A percentile compares a stretch with the other conserved stretches of the same genome.
phyloP scores from a whole-genome alignment of 1,140 invertebrate species.

The Leptinotarsa lineolata region DNA sequence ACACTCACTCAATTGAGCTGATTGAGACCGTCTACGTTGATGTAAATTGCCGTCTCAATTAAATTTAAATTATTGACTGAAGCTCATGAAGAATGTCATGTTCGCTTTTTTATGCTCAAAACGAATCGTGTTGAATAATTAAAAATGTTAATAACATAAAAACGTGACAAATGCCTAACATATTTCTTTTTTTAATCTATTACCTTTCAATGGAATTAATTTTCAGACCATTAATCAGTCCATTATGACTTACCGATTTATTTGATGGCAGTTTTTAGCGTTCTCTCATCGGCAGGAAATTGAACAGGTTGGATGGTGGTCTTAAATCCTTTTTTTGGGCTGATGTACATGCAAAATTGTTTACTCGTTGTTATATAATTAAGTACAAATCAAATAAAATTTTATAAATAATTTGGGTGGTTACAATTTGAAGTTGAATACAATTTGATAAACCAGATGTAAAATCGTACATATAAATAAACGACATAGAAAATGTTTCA shows the following conservation, averaged over 20 bases:
- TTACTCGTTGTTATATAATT: too few relatives aligned
- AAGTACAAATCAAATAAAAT: too few relatives aligned
- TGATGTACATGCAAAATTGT: too few relatives aligned
- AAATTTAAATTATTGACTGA: background rate
- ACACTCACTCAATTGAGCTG: too few relatives aligned
- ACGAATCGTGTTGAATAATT: background rate
- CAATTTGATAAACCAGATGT: too few relatives aligned
- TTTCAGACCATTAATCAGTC: background rate
- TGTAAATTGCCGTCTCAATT: conserved; percentile 1
- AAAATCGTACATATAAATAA: too few relatives aligned
- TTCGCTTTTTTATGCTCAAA: conserved; percentile 5
- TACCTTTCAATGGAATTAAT: background rate
- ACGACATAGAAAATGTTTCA: too few relatives aligned
- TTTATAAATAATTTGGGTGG: too few relatives aligned
- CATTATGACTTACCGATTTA: background rate
- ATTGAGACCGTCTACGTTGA: conserved; percentile 1
- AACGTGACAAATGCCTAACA: background rate
- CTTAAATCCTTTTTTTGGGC: too few relatives aligned
- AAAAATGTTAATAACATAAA: conserved; percentile 7
- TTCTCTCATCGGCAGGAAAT: too few relatives aligned
- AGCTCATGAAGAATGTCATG: conserved; percentile 5
- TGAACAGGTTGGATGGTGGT: too few relatives aligned
- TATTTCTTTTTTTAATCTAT: conserved; percentile 5
- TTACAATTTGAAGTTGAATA: too few relatives aligned
- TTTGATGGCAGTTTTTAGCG: background rate